Percentiles rank a stretch among this genome's conserved stretches.
Conservation (phyloP, 1,140 invertebrate genomes). For the Tenebrio molitor region DNA sequence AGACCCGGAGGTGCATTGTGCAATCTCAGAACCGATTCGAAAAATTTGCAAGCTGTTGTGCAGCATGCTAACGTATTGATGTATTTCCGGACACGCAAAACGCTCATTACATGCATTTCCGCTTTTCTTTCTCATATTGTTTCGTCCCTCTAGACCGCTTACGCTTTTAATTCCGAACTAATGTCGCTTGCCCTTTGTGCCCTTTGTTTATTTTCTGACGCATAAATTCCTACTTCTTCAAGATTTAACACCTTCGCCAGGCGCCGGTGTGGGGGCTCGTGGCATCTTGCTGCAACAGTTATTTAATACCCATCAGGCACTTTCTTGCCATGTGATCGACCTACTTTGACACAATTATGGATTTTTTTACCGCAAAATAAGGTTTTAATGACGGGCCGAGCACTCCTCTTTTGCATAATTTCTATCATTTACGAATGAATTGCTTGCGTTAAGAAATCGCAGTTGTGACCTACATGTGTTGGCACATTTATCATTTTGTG, state of each 20-base stretch:
- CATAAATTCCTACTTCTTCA: too few relatives aligned
- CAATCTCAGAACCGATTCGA: slow-evolving; percentile 21
- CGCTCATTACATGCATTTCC: slow-evolving; percentile 56
- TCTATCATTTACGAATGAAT: neutral
- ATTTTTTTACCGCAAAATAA: slow-evolving; percentile 3
- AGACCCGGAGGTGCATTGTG: slow-evolving; percentile 13
- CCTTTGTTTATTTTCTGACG: neutral
- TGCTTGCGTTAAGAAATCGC: neutral
- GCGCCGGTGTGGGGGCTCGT: too few relatives aligned
- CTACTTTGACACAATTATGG: too few relatives aligned
- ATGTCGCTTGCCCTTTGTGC: slow-evolving; percentile 9
- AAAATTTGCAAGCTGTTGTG: slow-evolving; percentile 48
- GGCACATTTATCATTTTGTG: too few relatives aligned
- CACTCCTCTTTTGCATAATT: neutral
- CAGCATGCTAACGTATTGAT: slow-evolving; percentile 48
- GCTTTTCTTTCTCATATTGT: slow-evolving; percentile 53
- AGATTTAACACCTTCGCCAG: neutral
- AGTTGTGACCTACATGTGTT: too few relatives aligned
- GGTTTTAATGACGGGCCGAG: neutral
- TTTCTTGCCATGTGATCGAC: too few relatives aligned
- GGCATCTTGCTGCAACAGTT: too few relatives aligned
- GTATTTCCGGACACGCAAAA: slow-evolving; percentile 54
- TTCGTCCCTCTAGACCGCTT: slow-evolving; percentile 38
- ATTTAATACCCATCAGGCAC: too few relatives aligned
- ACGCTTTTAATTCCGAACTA: slow-evolving; percentile 33